Evolutionary conservation across 2,888 invertebrate genomes (phyloP), one percentile per base, ranked within the genome.

Genomic region (Lasioglossum villosulum): DNA sequence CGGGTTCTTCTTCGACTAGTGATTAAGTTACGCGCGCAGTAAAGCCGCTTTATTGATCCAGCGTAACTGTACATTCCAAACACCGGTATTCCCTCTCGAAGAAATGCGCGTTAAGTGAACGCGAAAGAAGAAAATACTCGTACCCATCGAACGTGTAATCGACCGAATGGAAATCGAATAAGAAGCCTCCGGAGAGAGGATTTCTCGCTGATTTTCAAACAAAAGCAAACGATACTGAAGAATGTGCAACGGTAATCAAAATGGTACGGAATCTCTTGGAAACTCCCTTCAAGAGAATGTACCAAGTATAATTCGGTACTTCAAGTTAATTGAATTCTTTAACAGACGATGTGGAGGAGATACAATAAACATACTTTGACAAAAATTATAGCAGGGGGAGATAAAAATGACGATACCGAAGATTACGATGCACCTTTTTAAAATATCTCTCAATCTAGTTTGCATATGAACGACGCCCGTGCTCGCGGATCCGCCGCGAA

Each of bases 361-460:
- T n/a, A 10, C 52, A 10, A 52, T 8, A 52, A 52, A 52, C 23
- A n/a, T 52, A n/a, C 8, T 52, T 23, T 23, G 23, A 45, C 45
- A 16, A 16, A 16, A 45, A 45, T 45, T 14, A 45, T 16, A 16
- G 45, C 14, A 42, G 42, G 42, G 42, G 37, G 5, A 16, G 45
- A 27, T 27, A 27, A 39, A 52, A 78, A 82, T n/a, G 52, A 66
- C 74, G 70, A n/a, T 30, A 27, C 14, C 1, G 37, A 48, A 66
- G 27, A 30, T 75, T 66, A 37, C 63, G 34, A 12, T 78, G 19
- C 75, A 66, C 45, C 68, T n/a, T 63, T 37, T 23, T 34, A 19
- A 19, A 23, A 39, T 84, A 86, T 84, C 85, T 77, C 52, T 80
- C 76, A 48, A 85, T 82, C 82, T 82, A 68, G 78, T 82, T 82